A percentile compares a stretch with the other conserved stretches of the same genome.
phyloP scores from a whole-genome alignment of 2,888 invertebrate genomes.

The Dichetophora obliterata region DNA sequence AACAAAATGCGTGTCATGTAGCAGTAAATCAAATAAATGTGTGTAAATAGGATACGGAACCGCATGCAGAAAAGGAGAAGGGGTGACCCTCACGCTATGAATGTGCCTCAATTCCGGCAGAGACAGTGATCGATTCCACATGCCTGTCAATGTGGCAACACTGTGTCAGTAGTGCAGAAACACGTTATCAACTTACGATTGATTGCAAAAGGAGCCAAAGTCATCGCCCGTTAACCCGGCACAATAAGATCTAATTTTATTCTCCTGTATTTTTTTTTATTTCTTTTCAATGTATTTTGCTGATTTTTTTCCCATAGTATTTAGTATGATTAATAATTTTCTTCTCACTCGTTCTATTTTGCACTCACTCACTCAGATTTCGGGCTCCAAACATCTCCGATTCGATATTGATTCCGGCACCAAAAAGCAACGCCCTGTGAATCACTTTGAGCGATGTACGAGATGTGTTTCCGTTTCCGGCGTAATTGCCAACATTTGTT shows the following conservation, averaged over 20 bases:
- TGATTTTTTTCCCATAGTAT: neutral
- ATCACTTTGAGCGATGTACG: slow-evolving; percentile 14
- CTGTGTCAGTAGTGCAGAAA: slow-evolving; percentile 21
- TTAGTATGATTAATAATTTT: slow-evolving; percentile 19
- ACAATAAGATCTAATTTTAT: neutral
- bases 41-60: neutral
- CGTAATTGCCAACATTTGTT: slow-evolving; percentile 28
- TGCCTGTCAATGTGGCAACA: neutral
- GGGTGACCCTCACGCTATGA: neutral
- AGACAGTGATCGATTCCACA: slow-evolving; percentile 15
- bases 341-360: neutral
- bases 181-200: neutral
- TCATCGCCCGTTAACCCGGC: neutral
- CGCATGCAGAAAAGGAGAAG: neutral
- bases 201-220: neutral
- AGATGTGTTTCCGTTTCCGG: slow-evolving; percentile 19
- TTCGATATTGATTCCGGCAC: neutral
- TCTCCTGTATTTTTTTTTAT: neutral
- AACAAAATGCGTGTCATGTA: slow-evolving; percentile 29
- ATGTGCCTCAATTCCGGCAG: neutral
- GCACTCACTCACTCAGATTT: neutral
- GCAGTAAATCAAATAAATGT: slow-evolving; percentile 18
- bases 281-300: neutral
- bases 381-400: neutral
- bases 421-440: slow-evolving; percentile 10